Evolutionary conservation across 2,797 vertebrate species (phyloP), one percentile per base, ranked within the genome.

Genomic region (Falco berigora): DNA sequence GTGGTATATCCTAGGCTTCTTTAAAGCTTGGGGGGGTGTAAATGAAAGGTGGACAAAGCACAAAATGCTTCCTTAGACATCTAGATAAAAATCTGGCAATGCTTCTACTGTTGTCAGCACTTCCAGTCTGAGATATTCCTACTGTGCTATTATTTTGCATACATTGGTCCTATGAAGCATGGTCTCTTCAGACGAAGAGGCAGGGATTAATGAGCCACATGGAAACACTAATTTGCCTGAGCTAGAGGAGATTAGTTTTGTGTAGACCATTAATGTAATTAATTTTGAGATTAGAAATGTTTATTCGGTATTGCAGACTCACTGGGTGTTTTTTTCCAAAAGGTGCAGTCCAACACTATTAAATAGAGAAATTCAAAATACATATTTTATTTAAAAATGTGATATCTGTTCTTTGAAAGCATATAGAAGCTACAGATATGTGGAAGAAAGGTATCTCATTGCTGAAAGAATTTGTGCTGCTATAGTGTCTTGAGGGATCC

Each of bases 171-270:
- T 63, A 14, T 59, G 88, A 95, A 97, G 86, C 30, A 52, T 10
- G 63, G 78, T 56, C 69, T 95, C 94, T 90, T 93, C 71, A 94
- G 66, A 83, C 92, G 91, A 95, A 95, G 93, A 95, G 94, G 61
- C 25, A 44, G 61, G 90, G 90, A 97, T 94, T 96, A 96, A 97
- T 96, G 95, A 97, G 87, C 80, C 50, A 3, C 72, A 40, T 9
- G 10, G 95, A 97, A 98, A 94, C 78, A 80, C 89, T 95, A 76
- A 97, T 97, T 97, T 96, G 85, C 91, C 68, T 96, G 76, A 73
- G 93, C 96, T 97, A 95, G 91, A 93, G 83, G 72, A 92, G 92
- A 97, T 96, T 94, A 95, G 82, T 84, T 96, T 97, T 96, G 86
- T 40, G 96, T 95, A 96, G 82, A 36, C 82, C 58, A 84, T 93